phyloP scores from a whole-genome alignment of 2,888 invertebrate genomes.

The Limulus polyphemus region DNA sequence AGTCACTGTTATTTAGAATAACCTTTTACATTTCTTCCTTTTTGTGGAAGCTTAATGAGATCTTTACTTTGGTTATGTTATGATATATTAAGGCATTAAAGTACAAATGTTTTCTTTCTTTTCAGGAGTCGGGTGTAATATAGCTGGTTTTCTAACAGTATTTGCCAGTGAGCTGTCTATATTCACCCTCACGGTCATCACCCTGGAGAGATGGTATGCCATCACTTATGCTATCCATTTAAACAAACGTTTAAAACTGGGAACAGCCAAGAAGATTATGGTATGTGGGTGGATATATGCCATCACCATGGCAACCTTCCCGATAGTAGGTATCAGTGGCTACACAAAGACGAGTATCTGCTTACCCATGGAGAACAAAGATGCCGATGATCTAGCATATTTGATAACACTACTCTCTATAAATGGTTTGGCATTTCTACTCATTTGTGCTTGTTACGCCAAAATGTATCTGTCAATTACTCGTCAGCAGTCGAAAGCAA shows the following conservation, averaged over 20 bases:
- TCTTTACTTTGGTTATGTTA: too few relatives aligned
- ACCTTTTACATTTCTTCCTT: too few relatives aligned
- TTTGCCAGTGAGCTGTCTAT: slow-evolving; percentile 78
- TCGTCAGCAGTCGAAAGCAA: slow-evolving; percentile 15
- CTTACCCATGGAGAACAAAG: slow-evolving; percentile 67
- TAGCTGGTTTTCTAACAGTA: slow-evolving; percentile 76
- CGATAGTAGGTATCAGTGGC: slow-evolving; percentile 62
- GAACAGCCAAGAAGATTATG: slow-evolving; percentile 60
- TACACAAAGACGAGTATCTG: slow-evolving; percentile 83
- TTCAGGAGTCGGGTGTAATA: slow-evolving; percentile 54
- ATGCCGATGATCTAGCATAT: slow-evolving; percentile 56
- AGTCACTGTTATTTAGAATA: too few relatives aligned
- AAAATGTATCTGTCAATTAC: slow-evolving; percentile 63
- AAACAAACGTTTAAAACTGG: slow-evolving; percentile 61
- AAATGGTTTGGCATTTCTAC: slow-evolving; percentile 65
- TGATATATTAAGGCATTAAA: too few relatives aligned
- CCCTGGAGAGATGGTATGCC: slow-evolving; percentile 57
- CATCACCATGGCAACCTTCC: slow-evolving; percentile 56
- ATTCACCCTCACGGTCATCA: slow-evolving; percentile 71
- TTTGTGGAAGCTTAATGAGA: too few relatives aligned
- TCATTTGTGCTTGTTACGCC: slow-evolving; percentile 70
- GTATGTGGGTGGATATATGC: slow-evolving; percentile 65
- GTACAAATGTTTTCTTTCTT: not conserved
- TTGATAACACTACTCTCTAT: slow-evolving; percentile 58
- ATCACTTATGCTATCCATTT: slow-evolving; percentile 71